Conservation (phyloP, 35 echinoderm and acorn worm genomes). For the Stichopus chloronotus region DNA sequence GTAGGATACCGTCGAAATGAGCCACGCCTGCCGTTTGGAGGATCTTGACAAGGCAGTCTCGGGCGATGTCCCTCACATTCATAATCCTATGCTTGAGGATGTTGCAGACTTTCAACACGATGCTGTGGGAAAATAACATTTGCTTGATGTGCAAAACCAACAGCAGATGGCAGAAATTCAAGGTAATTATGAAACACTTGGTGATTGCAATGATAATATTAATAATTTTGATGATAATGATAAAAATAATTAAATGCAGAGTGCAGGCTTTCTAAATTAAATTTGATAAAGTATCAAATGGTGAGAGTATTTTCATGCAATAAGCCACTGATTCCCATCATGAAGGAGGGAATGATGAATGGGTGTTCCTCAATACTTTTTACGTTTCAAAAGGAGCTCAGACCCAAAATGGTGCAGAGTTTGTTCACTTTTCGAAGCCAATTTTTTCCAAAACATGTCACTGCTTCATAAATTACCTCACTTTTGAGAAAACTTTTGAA, state of each 20-base stretch:
- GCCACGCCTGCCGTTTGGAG: constrained; percentile 62
- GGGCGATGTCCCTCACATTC: constrained; percentile 77
- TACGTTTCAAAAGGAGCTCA: no score
- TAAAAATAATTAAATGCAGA: background rate
- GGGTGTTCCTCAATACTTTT: no score
- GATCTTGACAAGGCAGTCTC: constrained; percentile 91
- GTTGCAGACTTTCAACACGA: constrained; percentile 93
- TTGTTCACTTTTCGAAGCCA: no score
- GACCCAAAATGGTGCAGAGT: no score
- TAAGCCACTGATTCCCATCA: no score
- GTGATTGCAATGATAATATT: background rate
- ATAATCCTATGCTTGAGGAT: constrained; percentile 79
- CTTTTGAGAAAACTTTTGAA: no score
- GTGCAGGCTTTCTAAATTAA: background rate
- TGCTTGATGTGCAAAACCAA: background rate
- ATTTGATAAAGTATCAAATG: no score
- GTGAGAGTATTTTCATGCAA: no score
- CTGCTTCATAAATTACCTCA: no score
- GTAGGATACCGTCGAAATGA: constrained; percentile 83
- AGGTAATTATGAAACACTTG: background rate
- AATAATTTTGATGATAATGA: background rate
- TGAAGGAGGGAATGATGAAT: no score
- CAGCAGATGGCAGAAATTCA: background rate
- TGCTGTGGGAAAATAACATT: constrained; percentile 36
- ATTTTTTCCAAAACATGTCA: no score